A percentile compares a stretch with the other conserved stretches of the same genome.
phyloP scores from a whole-genome alignment of 2,797 vertebrate species.

The Siniperca obscura region DNA sequence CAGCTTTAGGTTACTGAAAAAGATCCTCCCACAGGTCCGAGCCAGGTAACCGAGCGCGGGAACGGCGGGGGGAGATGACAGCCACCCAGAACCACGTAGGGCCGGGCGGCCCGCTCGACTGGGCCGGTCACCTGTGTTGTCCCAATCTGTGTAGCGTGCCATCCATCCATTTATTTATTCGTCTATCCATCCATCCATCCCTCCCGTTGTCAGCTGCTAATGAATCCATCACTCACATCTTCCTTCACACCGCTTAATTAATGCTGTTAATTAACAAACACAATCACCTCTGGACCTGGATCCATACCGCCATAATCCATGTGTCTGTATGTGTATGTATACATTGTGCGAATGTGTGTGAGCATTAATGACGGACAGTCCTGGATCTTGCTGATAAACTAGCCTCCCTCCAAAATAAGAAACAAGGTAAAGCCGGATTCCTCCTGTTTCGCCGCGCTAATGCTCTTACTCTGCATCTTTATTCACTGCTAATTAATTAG shows the following conservation, averaged over 20 bases:
- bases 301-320: constrained; percentile 6
- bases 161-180: not conserved
- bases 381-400: constrained; percentile 83
- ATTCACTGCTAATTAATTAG: constrained; percentile 83
- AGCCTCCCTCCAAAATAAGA: not conserved
- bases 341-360: not conserved
- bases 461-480: constrained; percentile 75
- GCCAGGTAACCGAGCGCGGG: too few relatives aligned
- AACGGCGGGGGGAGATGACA: too few relatives aligned
- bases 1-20: too few relatives aligned
- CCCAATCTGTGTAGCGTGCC: too few relatives aligned
- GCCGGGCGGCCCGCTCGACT: too few relatives aligned
- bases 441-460: constrained; percentile 57
- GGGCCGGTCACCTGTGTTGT: too few relatives aligned
- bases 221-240: constrained; percentile 69
- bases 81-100: too few relatives aligned
- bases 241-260: constrained; percentile 54
- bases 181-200: not conserved
- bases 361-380: constrained; percentile 69
- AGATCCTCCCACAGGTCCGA: too few relatives aligned
- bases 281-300: constrained; percentile 36
- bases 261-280: constrained; percentile 78
- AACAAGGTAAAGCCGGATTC: constrained; percentile 54
- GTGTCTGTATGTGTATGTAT: not conserved
- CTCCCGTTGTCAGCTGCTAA: constrained; percentile 62